A percentile compares a stretch with the other conserved stretches of the same genome.
These are phyloP conservation scores for Pygocentrus nattereri DNA, from an alignment of 2,797 vertebrate species.

Conservation along the genomic window DNA sequence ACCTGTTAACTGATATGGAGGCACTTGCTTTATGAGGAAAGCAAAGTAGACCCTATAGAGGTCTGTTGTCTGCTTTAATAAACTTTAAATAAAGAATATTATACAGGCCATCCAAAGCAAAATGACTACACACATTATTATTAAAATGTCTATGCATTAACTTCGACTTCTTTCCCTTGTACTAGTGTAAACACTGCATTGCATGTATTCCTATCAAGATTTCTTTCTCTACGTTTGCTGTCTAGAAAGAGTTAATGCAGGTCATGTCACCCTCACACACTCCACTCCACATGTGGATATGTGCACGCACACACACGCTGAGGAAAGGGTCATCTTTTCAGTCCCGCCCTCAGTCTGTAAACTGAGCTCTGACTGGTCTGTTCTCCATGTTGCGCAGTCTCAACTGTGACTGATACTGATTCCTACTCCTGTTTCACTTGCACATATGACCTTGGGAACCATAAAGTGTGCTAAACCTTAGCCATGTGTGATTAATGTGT, in stretches of 20 bases:
- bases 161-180: neutral
- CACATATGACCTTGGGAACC: constrained; percentile 60
- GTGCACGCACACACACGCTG: constrained; percentile 26
- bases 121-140: neutral
- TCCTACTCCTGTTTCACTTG: neutral
- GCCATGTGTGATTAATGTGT: neutral
- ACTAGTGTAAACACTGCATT: neutral
- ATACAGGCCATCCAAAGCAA: neutral
- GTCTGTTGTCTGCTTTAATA: neutral
- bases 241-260: constrained; percentile 4
- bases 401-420: constrained; percentile 48
- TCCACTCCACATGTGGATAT: constrained; percentile 40
- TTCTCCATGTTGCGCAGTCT: constrained; percentile 3
- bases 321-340: neutral
- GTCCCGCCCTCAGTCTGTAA: constrained; percentile 2
- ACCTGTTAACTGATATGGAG: constrained; percentile 17
- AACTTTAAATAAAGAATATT: neutral
- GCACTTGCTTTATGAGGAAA: neutral
- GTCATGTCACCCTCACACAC: constrained; percentile 29
- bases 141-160: neutral
- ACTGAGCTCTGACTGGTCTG: constrained; percentile 55
- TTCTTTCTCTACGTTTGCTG: neutral
- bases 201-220: neutral
- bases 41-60: neutral
- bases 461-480: constrained; percentile 11